Conservation (phyloP, 2,888 invertebrate genomes). For the Caenorhabditis imperialis region DNA sequence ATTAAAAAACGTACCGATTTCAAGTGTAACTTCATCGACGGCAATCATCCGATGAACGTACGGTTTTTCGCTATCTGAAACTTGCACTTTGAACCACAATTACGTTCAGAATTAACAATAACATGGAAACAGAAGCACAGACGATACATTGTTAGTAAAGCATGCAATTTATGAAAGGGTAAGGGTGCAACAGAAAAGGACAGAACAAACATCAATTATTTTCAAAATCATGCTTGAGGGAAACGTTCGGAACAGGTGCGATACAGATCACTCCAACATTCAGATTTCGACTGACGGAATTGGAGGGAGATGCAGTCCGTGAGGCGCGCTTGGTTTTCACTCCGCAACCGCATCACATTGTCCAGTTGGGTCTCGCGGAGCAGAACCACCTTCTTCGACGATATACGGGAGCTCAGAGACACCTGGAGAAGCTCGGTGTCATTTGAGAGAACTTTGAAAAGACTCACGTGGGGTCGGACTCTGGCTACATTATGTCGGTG, state of each 20-base stretch:
- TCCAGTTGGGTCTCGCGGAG: constrained; percentile 54
- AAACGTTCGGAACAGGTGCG: constrained; percentile 24
- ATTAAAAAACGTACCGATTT: constrained; percentile 64
- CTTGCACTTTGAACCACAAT: background rate
- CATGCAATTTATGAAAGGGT: too few relatives aligned
- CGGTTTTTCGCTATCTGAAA: constrained; percentile 70
- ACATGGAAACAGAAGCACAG: too few relatives aligned
- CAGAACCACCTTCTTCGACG: constrained; percentile 27
- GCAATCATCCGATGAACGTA: constrained; percentile 76
- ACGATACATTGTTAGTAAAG: background rate
- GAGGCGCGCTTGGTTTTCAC: constrained; percentile 69
- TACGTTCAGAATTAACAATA: too few relatives aligned
- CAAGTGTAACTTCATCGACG: constrained; percentile 70
- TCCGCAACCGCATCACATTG: constrained; percentile 56
- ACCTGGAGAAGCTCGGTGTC: constrained; percentile 26
- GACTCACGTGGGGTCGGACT: constrained; percentile 63
- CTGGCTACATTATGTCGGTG: constrained; percentile 71
- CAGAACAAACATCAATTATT: background rate
- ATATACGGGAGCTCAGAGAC: constrained; percentile 33
- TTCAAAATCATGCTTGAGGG: constrained; percentile 10
- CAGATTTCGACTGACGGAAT: constrained; percentile 64
- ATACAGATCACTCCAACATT: constrained; percentile 26
- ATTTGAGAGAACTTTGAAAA: background rate
- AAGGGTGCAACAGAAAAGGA: constrained; percentile 2
- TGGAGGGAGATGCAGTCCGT: constrained; percentile 73